Evolutionary conservation across 2,888 invertebrate genomes (phyloP).

Genomic region (Mesodorylaimus sp.): DNA sequence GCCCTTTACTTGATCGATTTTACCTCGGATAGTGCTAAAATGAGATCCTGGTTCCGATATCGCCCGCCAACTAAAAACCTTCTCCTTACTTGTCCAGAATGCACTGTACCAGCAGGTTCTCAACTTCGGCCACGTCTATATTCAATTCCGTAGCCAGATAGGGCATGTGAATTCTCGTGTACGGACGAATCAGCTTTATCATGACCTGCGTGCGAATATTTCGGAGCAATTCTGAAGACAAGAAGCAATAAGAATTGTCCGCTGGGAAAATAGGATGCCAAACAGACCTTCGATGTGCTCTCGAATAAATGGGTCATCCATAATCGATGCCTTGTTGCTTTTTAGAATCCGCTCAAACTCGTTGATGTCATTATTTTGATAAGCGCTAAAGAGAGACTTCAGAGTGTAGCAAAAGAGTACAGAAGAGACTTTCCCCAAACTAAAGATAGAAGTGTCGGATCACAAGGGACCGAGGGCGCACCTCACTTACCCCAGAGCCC

Average conservation of each 20-base stretch:
- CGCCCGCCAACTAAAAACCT: neutral
- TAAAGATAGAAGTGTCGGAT: neutral
- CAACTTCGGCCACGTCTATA: constrained; percentile 52
- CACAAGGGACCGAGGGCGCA: neutral
- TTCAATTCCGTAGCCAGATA: constrained; percentile 64
- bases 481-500: neutral
- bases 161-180: constrained; percentile 89
- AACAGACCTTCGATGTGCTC: constrained; percentile 76
- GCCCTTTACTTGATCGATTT: constrained; percentile 64
- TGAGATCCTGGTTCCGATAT: constrained; percentile 11
- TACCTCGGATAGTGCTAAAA: constrained; percentile 38
- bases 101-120: constrained; percentile 84
- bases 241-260: neutral
- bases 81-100: constrained; percentile 73
- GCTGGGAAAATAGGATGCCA: neutral
- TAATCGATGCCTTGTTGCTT: constrained; percentile 79
- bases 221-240: constrained; percentile 17
- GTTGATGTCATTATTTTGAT: constrained; percentile 93
- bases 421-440: neutral
- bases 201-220: constrained; percentile 42
- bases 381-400: constrained; percentile 46
- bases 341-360: constrained; percentile 91
- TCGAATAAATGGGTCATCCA: constrained; percentile 96
- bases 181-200: constrained; percentile 87
- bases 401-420: neutral